These are phyloP conservation scores for Fringilla coelebs DNA, from an alignment of 2,797 vertebrate species.

Conservation along the genomic window DNA sequence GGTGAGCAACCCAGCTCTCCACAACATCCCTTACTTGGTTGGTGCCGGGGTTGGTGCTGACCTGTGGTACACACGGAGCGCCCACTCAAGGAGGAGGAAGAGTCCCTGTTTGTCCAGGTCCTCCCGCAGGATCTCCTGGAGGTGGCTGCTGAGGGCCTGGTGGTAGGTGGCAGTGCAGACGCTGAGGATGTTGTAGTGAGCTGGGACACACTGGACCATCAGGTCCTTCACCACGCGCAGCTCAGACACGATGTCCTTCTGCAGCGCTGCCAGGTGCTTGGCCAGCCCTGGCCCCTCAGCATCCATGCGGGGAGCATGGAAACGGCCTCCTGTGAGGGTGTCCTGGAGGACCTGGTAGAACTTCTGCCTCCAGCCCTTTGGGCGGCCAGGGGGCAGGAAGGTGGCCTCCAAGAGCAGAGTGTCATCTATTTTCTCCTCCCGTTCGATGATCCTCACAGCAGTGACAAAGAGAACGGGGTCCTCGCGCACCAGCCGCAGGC, in stretches of 20 bases:
- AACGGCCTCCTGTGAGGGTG: conserved; percentile 76
- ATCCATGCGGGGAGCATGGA: background rate
- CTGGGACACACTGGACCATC: conserved; percentile 90
- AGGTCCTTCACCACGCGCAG: conserved; percentile 85
- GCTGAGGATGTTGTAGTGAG: conserved; percentile 84
- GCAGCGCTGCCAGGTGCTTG: conserved; percentile 84
- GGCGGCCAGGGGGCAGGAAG: conserved; percentile 81
- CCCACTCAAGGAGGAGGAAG: conserved; percentile 92
- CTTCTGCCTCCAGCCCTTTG: conserved; percentile 86
- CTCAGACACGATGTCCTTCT: conserved; percentile 83
- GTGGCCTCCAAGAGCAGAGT: conserved; percentile 72
- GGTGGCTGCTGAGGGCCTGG: conserved; percentile 79
- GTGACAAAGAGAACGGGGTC: conserved; percentile 91
- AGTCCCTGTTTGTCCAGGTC: conserved; percentile 90
- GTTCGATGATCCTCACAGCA: conserved; percentile 89
- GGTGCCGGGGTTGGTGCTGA: conserved; percentile 57
- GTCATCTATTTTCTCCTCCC: conserved; percentile 85
- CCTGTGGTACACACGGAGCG: conserved; percentile 87
- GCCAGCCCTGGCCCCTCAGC: conserved; percentile 79
- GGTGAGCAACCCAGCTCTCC: background rate
- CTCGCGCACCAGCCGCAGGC: conserved; percentile 81
- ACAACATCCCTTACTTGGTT: background rate
- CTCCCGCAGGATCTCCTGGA: conserved; percentile 83
- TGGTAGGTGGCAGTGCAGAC: conserved; percentile 85
- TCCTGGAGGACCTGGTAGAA: conserved; percentile 86